Conservation (phyloP, 2,888 invertebrate genomes). For the Catocala sponsa region DNA sequence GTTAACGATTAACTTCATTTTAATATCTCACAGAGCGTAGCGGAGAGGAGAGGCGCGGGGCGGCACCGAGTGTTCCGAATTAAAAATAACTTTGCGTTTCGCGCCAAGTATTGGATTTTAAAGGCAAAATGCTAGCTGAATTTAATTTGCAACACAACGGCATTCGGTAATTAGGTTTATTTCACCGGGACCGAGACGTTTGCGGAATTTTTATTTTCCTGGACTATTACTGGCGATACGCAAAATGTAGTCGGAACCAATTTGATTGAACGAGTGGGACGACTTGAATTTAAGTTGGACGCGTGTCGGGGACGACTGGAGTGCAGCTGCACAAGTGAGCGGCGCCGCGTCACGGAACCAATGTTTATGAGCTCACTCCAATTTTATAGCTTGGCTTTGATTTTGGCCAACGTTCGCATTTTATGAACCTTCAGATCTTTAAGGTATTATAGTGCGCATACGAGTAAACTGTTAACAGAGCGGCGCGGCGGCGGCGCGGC, state of each 20-base stretch:
- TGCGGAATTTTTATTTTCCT: slow-evolving; percentile 32
- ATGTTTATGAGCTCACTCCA: too few species aligned
- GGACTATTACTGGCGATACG: slow-evolving; percentile 19
- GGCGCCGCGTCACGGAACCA: too few species aligned
- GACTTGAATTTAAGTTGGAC: neutral
- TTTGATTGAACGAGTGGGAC: slow-evolving; percentile 13
- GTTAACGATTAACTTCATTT: slow-evolving; percentile 56
- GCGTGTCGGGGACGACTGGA: neutral
- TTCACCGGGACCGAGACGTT: slow-evolving; percentile 20
- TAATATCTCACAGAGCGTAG: slow-evolving; percentile 22
- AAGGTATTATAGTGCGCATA: too few species aligned
- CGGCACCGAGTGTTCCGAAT: slow-evolving; percentile 25
- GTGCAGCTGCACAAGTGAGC: too few species aligned
- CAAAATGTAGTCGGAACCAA: slow-evolving; percentile 11
- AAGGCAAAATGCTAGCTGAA: slow-evolving; percentile 35
- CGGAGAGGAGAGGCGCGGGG: slow-evolving; percentile 4
- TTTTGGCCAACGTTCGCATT: too few species aligned
- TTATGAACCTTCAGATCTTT: too few species aligned
- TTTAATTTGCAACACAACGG: slow-evolving; percentile 46
- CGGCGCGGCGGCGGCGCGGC: too few species aligned
- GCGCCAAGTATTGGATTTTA: slow-evolving; percentile 23
- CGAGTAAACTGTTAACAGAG: too few species aligned
- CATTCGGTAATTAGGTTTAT: slow-evolving; percentile 42
- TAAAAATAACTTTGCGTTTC: slow-evolving; percentile 36
- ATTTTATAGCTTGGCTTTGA: too few species aligned